Evolutionary conservation across 2,797 vertebrate species (phyloP).

Genomic region (Capromys pilorides): DNA sequence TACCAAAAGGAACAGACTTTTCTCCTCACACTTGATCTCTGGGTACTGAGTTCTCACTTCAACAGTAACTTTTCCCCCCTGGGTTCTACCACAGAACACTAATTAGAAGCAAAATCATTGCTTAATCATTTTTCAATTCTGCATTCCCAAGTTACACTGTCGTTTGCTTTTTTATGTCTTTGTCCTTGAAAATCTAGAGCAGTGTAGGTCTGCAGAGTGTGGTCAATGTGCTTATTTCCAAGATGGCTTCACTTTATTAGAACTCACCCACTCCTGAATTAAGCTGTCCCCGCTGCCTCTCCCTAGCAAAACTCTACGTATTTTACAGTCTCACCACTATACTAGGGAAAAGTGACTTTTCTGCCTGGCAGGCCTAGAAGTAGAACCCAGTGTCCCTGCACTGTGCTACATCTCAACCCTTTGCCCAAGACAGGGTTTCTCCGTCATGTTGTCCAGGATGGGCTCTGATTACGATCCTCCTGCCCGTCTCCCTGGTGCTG

Average conservation of each 20-base stretch:
- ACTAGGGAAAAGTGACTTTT: neutral
- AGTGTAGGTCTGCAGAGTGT: constrained; percentile 37
- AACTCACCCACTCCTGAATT: constrained; percentile 31
- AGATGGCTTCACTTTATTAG: constrained; percentile 18
- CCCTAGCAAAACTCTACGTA: neutral
- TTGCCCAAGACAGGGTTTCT: neutral
- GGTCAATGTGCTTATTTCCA: neutral
- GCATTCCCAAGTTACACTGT: constrained; percentile 63
- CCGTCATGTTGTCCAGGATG: too few species aligned
- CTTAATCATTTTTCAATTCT: constrained; percentile 50
- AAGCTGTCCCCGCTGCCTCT: neutral
- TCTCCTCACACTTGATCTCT: constrained; percentile 13
- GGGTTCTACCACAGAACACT: constrained; percentile 38
- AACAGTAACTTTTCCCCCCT: constrained; percentile 42
- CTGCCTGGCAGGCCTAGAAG: neutral
- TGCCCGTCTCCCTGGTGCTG: neutral
- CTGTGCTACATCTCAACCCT: neutral
- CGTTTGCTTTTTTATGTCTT: constrained; percentile 56
- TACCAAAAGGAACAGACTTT: neutral
- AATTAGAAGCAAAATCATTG: constrained; percentile 62
- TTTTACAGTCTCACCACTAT: neutral
- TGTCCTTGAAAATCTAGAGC: constrained; percentile 64
- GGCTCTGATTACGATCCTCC: neutral
- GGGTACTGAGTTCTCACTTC: constrained; percentile 37
- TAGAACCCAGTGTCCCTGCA: neutral